These are phyloP conservation scores for Meriones unguiculatus DNA, from an alignment of 2,113 vertebrate genomes.

Conservation along the genomic window DNA sequence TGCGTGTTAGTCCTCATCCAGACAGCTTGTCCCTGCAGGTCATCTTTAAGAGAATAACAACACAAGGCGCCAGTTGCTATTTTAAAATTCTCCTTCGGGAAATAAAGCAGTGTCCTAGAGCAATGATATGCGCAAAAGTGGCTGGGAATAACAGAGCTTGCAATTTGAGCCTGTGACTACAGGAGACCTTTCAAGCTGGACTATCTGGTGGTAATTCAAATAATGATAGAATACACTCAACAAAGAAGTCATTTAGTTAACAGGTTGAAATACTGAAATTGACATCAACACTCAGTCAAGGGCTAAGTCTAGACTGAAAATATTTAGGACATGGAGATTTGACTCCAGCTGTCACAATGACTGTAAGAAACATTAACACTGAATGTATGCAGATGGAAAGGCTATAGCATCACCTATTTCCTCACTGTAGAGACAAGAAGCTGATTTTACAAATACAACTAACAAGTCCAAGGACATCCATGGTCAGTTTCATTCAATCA, in stretches of 20 bases:
- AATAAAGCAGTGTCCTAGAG: neutral
- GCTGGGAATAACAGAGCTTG: neutral
- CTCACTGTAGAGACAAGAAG: neutral
- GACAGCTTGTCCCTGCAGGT: neutral
- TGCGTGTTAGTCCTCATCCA: neutral
- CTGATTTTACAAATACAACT: neutral
- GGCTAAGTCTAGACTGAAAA: neutral
- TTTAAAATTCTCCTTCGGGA: constrained; percentile 49
- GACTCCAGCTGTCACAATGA: neutral
- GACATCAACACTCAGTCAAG: neutral
- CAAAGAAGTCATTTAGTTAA: neutral
- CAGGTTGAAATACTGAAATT: neutral
- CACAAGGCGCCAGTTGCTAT: neutral
- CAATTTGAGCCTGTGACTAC: neutral
- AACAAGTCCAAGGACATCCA: neutral
- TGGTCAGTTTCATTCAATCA: neutral
- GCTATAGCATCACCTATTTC: neutral
- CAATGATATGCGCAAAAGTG: neutral
- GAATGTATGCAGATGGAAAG: neutral
- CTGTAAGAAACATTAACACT: neutral
- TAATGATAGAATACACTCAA: neutral
- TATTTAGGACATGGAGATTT: neutral
- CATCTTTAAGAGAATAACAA: constrained; percentile 39
- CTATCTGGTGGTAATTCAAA: neutral
- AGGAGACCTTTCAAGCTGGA: neutral